Conservation (phyloP, 1,140 invertebrate species). For the Halictus rubicundus region DNA sequence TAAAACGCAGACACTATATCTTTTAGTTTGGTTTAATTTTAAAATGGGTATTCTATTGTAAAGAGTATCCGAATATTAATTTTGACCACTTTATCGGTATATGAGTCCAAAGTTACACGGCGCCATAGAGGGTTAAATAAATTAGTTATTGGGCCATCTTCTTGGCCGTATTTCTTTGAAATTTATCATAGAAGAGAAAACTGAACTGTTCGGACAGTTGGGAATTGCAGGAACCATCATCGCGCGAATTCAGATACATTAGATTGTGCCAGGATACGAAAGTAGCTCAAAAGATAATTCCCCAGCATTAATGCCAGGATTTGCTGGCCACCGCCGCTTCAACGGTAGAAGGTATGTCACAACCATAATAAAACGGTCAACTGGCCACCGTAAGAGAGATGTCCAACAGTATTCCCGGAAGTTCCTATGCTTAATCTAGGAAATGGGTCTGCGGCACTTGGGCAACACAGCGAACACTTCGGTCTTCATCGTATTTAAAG, state of each 20-base stretch:
- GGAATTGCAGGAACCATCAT: background rate
- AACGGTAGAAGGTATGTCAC: conserved; percentile 41
- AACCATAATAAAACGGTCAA: conserved; percentile 59
- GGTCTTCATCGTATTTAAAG: conserved; percentile 26
- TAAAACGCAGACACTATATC: too few species aligned
- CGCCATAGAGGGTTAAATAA: too few species aligned
- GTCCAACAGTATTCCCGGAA: conserved; percentile 7
- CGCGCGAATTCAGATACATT: conserved; percentile 58
- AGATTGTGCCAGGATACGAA: conserved; percentile 47
- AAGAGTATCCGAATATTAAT: too few species aligned
- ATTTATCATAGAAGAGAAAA: too few species aligned
- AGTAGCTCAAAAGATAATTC: conserved; percentile 73
- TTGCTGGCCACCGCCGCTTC: conserved; percentile 24
- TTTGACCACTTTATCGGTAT: too few species aligned
- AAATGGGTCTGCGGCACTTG: conserved; percentile 37
- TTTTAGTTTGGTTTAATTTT: too few species aligned
- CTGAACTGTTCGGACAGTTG: too few species aligned
- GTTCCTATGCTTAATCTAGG: conserved; percentile 40
- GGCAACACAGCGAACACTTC: conserved; percentile 22
- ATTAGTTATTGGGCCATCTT: too few species aligned
- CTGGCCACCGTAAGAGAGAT: conserved; percentile 30
- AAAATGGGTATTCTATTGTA: too few species aligned
- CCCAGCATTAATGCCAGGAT: conserved; percentile 66
- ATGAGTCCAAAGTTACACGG: too few species aligned
- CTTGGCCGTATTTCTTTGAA: too few species aligned